Conservation (phyloP, 2,113 vertebrate species). For the Anhinga rufa region DNA sequence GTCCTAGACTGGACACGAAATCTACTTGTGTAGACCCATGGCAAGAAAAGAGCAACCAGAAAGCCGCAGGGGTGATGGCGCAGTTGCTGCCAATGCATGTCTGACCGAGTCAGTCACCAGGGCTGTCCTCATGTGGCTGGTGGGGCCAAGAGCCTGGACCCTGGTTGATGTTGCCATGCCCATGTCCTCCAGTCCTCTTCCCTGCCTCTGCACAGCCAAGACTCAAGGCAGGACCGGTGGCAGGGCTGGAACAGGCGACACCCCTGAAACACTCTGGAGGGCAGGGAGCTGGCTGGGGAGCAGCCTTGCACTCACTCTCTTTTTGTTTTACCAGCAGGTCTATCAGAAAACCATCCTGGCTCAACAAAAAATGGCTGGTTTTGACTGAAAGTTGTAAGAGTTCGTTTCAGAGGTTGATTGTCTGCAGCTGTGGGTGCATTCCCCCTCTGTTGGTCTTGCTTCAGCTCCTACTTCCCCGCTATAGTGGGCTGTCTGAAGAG, state of each 20-base stretch:
- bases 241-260: neutral
- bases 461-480: neutral
- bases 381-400: neutral
- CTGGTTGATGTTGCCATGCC: neutral
- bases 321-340: no score
- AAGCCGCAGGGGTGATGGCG: neutral
- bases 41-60: neutral
- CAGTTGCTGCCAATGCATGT: neutral
- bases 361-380: neutral
- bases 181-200: neutral
- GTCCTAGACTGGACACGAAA: neutral
- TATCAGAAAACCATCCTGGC: neutral
- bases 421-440: fast-evolving
- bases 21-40: fast-evolving
- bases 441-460: neutral
- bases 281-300: neutral
- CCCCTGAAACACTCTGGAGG: no score
- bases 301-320: no score
- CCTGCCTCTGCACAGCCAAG: neutral
- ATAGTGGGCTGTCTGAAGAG: neutral
- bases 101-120: neutral
- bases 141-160: neutral
- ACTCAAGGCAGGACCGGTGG: neutral
- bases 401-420: neutral
- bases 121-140: neutral